These are phyloP conservation scores for Acanthornis magna DNA, from an alignment of 2,797 vertebrate species.

Conservation along the genomic window DNA sequence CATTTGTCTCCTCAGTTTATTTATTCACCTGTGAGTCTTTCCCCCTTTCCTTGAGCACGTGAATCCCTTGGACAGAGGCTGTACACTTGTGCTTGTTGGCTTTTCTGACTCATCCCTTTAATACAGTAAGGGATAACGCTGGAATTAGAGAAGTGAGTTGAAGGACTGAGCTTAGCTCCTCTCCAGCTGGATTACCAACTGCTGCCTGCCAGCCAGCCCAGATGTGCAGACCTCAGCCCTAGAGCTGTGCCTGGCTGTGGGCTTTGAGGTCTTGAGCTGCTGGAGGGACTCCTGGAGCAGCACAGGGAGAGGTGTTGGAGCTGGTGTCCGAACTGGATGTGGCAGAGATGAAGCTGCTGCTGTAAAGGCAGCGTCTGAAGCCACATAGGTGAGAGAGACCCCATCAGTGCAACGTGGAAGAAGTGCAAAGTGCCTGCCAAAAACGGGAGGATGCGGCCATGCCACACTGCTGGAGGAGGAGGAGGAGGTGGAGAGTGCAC, in stretches of 20 bases:
- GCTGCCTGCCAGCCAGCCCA: not conserved
- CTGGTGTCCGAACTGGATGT: not conserved
- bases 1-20: not conserved
- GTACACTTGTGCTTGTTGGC: not conserved
- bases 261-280: not conserved
- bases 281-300: not conserved
- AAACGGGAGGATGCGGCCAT: not conserved
- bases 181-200: not conserved
- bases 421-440: not conserved
- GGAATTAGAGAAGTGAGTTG: not conserved
- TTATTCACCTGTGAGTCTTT: not conserved
- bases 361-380: not conserved
- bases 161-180: not conserved
- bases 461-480: not conserved
- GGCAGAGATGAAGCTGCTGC: not conserved
- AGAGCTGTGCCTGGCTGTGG: not conserved
- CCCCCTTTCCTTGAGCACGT: not conserved
- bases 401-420: not conserved
- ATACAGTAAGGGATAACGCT: not conserved
- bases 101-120: not conserved
- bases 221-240: rapidly evolving
- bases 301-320: not conserved
- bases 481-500: rapidly evolving
- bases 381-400: not conserved
- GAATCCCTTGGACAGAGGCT: not conserved